phyloP scores from a whole-genome alignment of 2,888 invertebrate genomes.

The Metalampra italica region DNA sequence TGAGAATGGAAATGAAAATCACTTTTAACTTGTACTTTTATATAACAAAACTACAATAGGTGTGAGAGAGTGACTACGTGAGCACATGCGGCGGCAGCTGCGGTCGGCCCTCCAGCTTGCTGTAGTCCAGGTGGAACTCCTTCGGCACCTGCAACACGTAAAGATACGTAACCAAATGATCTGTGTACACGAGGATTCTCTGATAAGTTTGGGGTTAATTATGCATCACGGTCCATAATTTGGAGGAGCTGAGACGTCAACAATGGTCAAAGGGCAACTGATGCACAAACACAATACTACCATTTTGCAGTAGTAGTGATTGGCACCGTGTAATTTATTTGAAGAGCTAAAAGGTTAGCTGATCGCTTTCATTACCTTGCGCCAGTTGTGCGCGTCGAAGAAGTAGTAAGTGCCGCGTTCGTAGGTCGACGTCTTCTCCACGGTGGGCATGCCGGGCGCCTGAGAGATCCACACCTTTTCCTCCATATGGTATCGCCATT shows the following conservation, averaged over 20 bases:
- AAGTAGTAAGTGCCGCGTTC: slow-evolving; percentile 99
- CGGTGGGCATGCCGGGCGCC: slow-evolving; percentile 95
- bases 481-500: slow-evolving; percentile 99
- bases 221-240: too few species aligned
- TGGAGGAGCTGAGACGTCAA: too few species aligned
- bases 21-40: slow-evolving; percentile 75
- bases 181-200: too few species aligned
- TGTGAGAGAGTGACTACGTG: slow-evolving; percentile 71
- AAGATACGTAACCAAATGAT: background rate
- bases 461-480: slow-evolving; percentile 99
- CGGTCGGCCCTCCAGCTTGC: slow-evolving; percentile 97
- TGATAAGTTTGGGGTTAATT: too few species aligned
- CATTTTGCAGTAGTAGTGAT: too few species aligned
- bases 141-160: slow-evolving; percentile 84
- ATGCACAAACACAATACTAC: too few species aligned
- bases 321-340: too few species aligned
- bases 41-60: slow-evolving; percentile 78
- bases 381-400: slow-evolving; percentile 99
- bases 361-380: slow-evolving; percentile 81
- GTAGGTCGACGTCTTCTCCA: slow-evolving; percentile 96
- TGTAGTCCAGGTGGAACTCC: slow-evolving; percentile 99
- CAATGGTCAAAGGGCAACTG: too few species aligned
- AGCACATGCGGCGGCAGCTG: slow-evolving; percentile 83
- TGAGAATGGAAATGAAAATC: slow-evolving; percentile 1
- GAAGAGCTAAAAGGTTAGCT: too few species aligned